Evolutionary conservation across 1,140 invertebrate species (phyloP).

Genomic region (Dolichoris vasculosae): DNA sequence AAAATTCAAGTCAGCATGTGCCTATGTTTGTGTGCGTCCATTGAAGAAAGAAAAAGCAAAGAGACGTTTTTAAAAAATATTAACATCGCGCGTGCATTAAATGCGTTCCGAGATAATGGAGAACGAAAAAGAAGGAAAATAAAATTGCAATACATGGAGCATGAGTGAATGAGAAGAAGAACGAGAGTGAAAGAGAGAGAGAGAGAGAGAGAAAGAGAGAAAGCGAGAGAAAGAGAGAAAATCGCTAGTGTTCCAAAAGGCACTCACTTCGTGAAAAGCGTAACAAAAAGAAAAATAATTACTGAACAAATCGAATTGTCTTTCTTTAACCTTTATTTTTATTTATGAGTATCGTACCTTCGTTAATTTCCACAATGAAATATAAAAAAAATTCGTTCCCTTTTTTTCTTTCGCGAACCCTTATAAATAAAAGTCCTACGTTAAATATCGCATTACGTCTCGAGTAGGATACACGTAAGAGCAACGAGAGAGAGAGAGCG

Average conservation of each 20-base stretch:
- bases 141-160: neutral
- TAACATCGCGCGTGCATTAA: slow-evolving; percentile 12
- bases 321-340: slow-evolving; percentile 7
- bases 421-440: neutral
- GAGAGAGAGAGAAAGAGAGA: slow-evolving; percentile 45
- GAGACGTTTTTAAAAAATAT: neutral
- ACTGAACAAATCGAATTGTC: neutral
- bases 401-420: neutral
- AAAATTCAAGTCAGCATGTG: slow-evolving; percentile 8
- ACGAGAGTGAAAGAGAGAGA: neutral
- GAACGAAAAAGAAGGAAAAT: neutral
- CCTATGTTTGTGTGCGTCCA: slow-evolving; percentile 52
- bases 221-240: slow-evolving; percentile 49
- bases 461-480: neutral
- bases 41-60: neutral
- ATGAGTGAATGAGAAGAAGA: neutral
- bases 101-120: neutral
- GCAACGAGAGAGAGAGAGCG: neutral
- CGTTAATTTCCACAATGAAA: neutral
- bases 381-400: neutral
- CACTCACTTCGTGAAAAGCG: slow-evolving; percentile 52
- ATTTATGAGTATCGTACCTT: neutral
- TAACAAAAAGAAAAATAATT: slow-evolving; percentile 32
- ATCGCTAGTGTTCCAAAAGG: slow-evolving; percentile 55
- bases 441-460: slow-evolving; percentile 24